phyloP scores from a whole-genome alignment of 2,113 vertebrate genomes.

The Uria aalge region DNA sequence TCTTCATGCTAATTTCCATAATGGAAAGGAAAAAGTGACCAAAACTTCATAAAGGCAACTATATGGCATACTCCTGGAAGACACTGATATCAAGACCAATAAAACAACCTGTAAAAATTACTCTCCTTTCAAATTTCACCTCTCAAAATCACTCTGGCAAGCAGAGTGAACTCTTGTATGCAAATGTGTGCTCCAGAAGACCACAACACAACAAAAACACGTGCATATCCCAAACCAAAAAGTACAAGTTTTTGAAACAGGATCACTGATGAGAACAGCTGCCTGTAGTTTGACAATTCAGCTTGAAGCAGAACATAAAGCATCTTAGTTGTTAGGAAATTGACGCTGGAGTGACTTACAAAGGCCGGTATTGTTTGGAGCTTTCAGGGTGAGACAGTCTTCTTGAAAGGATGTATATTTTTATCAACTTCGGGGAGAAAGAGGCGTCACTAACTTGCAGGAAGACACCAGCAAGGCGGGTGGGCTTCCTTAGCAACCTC shows the following conservation, averaged over 20 bases:
- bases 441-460: background rate
- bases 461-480: background rate
- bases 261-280: fast-evolving
- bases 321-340: background rate
- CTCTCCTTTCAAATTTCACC: background rate
- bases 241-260: background rate
- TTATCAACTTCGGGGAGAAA: background rate
- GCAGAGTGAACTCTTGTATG: background rate
- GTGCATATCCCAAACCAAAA: fast-evolving
- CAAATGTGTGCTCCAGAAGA: background rate
- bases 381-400: fast-evolving
- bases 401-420: background rate
- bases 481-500: background rate
- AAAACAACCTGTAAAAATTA: background rate
- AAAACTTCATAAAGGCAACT: background rate
- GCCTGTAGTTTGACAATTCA: background rate
- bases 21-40: background rate
- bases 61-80: background rate
- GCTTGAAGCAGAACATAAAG: background rate
- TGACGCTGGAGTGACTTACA: background rate
- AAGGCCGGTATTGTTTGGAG: no score
- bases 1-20: background rate
- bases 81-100: fast-evolving
- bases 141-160: background rate
- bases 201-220: background rate